Evolutionary conservation across 2,797 vertebrate genomes (phyloP), one percentile per base, ranked within the genome.

Genomic region (Cheirogaleus major): DNA sequence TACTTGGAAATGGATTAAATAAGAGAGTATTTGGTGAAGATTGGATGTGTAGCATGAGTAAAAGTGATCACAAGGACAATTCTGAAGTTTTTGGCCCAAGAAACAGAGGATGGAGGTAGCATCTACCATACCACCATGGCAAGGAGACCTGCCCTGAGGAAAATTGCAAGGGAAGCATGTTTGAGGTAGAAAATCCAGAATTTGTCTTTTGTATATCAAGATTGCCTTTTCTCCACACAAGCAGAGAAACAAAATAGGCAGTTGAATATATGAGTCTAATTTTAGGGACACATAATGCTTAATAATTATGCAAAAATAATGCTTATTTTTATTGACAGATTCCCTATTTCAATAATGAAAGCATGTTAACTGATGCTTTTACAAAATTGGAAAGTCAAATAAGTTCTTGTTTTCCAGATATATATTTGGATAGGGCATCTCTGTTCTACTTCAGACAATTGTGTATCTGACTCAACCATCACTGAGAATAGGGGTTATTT

Each of bases 291-390:
- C 76, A 61, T 5, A 73, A 23, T 80, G 32, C 10, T 92, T 91
- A 83, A 27, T 78, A 86, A 41, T 96, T 52, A 87, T 81, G 9
- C 32, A 81, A 87, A 93, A 93, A 52, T 85, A 81, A 59, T 82
- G 17, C 2, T 52, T 79, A 55, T 59, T 73, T 92, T 43, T 79
- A 18, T 59, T 90, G 35, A 76, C 35, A 38, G 38, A 55, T 15
- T 67, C 15, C 61, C 0, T 52, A 17, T 78, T 90, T 93, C 35
- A 91, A 48, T 78, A 57, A 50, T 32, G 20, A 95, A 89, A 94
- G 41, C 2, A 55, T 32, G 8, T n/a, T 45, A 87, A 57, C 0
- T 48, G 27, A 35, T 72, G 32, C 4, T 69, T 92, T 52, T 25
- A 57, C 10, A 52, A 70, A 85, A 80, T 0, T 59, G 1, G 38